These are phyloP conservation scores for Chanos chanos DNA, from an alignment of 2,797 vertebrate genomes.

Conservation along the genomic window DNA sequence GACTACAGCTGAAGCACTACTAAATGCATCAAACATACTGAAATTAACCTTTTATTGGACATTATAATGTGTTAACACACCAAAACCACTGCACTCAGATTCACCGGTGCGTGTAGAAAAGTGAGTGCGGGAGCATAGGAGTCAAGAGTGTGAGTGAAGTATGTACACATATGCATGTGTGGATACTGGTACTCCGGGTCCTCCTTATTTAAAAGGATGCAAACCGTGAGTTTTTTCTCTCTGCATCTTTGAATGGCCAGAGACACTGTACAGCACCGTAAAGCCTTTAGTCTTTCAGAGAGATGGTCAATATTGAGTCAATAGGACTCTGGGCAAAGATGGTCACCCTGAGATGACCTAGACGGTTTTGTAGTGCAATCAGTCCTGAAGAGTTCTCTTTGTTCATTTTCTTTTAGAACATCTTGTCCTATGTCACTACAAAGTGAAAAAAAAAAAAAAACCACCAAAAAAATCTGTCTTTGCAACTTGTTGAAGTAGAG, in stretches of 20 bases:
- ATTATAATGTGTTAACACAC: no score
- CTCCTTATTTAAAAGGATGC: no score
- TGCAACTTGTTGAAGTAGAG: no score
- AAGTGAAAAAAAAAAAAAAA: no score
- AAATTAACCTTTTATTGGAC: no score
- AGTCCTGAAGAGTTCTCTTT: conserved; percentile 36
- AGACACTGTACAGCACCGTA: conserved; percentile 42
- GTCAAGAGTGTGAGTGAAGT: not conserved
- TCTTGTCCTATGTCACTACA: no score
- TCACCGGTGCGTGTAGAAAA: conserved; percentile 8
- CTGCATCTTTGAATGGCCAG: not conserved
- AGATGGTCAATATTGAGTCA: conserved; percentile 53
- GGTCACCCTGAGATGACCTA: conserved; percentile 52
- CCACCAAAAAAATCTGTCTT: no score
- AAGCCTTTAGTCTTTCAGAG: conserved; percentile 38
- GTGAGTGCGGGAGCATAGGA: not conserved
- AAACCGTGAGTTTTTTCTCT: no score
- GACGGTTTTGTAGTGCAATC: conserved; percentile 45
- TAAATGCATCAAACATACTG: no score
- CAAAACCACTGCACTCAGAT: not conserved
- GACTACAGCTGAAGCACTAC: no score
- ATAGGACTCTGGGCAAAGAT: conserved; percentile 34
- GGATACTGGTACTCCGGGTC: no score
- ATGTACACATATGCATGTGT: not conserved
- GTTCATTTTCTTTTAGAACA: not conserved